phyloP scores from a whole-genome alignment of 2,797 vertebrate species.

The Oreonectes daqikongensis region DNA sequence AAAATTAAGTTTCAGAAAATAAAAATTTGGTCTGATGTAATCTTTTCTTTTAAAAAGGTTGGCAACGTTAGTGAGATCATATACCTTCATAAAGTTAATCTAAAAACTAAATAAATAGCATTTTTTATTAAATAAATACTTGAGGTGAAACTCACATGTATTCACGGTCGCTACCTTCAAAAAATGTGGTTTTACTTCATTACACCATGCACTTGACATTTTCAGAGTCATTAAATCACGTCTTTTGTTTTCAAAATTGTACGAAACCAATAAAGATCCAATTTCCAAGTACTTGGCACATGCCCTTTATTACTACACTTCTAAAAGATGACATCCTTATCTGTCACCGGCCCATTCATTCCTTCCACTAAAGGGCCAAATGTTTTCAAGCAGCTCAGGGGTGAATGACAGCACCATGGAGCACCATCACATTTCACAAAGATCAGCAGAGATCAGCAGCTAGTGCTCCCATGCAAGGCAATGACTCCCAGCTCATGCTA shows the following conservation, averaged over 20 bases:
- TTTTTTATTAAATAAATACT: no score
- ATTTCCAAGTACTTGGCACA: neutral
- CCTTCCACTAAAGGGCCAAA: conserved; percentile 5
- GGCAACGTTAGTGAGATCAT: neutral
- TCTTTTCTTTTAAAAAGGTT: neutral
- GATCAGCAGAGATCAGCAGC: conserved; percentile 62
- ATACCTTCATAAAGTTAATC: no score
- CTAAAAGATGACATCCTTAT: neutral
- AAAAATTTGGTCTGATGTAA: neutral
- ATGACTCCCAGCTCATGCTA: conserved; percentile 78
- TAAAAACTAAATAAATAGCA: neutral
- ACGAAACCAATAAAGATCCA: neutral
- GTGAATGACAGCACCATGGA: conserved; percentile 50
- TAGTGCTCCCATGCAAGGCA: conserved; percentile 78
- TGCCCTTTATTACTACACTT: neutral
- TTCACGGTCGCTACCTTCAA: neutral
- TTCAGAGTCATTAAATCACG: neutral
- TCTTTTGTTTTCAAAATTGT: neutral
- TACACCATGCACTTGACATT: conserved; percentile 13
- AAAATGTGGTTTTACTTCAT: neutral
- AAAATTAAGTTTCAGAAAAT: neutral
- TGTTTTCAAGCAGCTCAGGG: conserved; percentile 47
- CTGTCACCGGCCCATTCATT: neutral
- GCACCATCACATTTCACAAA: conserved; percentile 48
- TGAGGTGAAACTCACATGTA: neutral